phyloP scores from a whole-genome alignment of 2,797 vertebrate species.

The Bovichtus diacanthus region DNA sequence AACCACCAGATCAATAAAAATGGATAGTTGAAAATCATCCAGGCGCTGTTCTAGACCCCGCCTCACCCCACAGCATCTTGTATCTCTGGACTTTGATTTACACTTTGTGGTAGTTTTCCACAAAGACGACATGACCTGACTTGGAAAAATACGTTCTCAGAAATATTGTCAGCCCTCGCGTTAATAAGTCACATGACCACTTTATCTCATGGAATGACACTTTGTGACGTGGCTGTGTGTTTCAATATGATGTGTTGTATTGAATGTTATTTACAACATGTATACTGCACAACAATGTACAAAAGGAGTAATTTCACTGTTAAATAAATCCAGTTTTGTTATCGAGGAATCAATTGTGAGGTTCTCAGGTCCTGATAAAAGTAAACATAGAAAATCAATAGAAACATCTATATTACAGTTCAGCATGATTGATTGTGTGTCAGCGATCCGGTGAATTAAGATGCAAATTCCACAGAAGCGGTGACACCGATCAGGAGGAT shows the following conservation, averaged over 20 bases:
- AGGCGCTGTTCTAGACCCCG: background rate
- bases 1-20: conserved; percentile 35
- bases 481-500: conserved; percentile 1
- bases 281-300: background rate
- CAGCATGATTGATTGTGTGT: background rate
- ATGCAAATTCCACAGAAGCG: background rate
- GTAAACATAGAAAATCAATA: background rate
- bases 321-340: conserved; percentile 34
- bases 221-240: too few species aligned
- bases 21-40: conserved; percentile 7
- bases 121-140: background rate
- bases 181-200: too few species aligned
- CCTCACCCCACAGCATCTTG: background rate
- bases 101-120: conserved; percentile 56
- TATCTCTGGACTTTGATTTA: conserved; percentile 68
- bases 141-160: background rate
- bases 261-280: background rate
- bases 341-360: background rate
- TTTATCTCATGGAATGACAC: too few species aligned
- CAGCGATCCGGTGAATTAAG: background rate
- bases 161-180: background rate
- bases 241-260: too few species aligned
- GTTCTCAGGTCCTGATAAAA: background rate
- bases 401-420: background rate
- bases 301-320: background rate